Evolutionary conservation across 2,888 invertebrate genomes (phyloP), one percentile per base, ranked within the genome.

Genomic region (Nomada lathburiana): DNA sequence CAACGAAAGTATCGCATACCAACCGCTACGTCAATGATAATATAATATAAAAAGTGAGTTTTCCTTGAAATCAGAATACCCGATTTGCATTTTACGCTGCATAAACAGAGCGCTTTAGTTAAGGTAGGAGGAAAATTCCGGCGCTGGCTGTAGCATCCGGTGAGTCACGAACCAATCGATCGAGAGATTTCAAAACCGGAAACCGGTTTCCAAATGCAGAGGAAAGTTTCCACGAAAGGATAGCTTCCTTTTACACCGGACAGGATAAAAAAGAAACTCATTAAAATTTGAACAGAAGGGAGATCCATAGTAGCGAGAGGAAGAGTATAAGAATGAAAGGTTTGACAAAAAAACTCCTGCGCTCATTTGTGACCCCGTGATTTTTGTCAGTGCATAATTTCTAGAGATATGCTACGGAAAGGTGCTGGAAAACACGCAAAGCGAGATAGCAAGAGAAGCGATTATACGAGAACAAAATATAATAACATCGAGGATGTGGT

Each of bases 381-480:
- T 36, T 36, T 36, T 36, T 7, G 36, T 36, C 7, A 7, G 7
- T 0, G 13, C 9, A 16, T 2, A 18, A 3, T 60, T 60, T 60
- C 18, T 60, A 29, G 26, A 16, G 26, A 0, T 36, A 18, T 36
- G 11, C 16, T 13, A 47, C 47, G 16, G 11, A 4, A 47, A 47
- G 10, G 16, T 16, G 47, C 3, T 47, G 47, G 13, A 47, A 16
- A 47, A 2, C 36, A 36, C 36, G 36, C 36, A 1, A 63, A n/a
- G 44, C 36, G 63, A 23, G 63, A 63, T 42, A 63, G 44, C 63
- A 5, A 44, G 42, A n/a, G n/a, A 42, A 44, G 11, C 63, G 23
- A 63, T 16, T 26, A 47, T 3, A 16, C 47, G 63, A 16, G 16
- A 42, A 13, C 20, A 20, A 63, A 63, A 62, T 53, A 20, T 57